Evolutionary conservation across 2,113 vertebrate genomes (phyloP).

Genomic region (Pseudorasbora parva): DNA sequence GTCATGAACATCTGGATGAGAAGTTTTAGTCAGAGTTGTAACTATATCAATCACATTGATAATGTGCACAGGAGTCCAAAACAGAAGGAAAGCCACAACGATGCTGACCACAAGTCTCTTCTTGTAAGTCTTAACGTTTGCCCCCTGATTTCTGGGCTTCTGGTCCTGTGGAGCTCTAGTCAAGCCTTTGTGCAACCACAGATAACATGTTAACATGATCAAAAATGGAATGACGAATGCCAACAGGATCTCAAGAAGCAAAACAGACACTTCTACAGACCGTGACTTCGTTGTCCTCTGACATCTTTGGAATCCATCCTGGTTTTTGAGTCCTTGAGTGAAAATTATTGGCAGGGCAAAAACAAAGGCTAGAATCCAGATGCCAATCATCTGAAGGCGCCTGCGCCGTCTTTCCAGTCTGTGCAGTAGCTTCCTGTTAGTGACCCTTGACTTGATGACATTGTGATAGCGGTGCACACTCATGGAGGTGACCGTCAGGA

Average conservation of each 20-base stretch:
- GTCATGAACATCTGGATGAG: slow-evolving; percentile 2
- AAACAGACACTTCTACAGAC: slow-evolving; percentile 45
- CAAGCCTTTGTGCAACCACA: slow-evolving; percentile 65
- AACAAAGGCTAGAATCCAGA: slow-evolving; percentile 52
- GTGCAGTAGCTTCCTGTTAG: slow-evolving; percentile 54
- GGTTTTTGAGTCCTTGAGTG: slow-evolving; percentile 58
- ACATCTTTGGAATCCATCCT: background rate
- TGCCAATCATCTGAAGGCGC: slow-evolving; percentile 55
- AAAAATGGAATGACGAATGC: slow-evolving; percentile 72
- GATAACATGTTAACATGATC: slow-evolving; percentile 68
- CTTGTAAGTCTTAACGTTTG: background rate
- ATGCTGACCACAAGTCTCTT: slow-evolving; percentile 70
- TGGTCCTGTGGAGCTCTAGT: slow-evolving; percentile 8
- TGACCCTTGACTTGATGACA: slow-evolving; percentile 65
- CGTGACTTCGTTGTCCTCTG: slow-evolving; percentile 53
- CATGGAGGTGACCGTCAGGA: slow-evolving; percentile 73
- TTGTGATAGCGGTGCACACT: slow-evolving; percentile 69
- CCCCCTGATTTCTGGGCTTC: background rate
- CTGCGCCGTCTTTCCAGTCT: slow-evolving; percentile 40
- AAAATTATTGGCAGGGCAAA: slow-evolving; percentile 63
- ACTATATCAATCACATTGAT: slow-evolving; percentile 68
- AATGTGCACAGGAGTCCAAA: slow-evolving; percentile 75
- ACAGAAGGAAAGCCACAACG: slow-evolving; percentile 68
- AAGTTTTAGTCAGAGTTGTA: slow-evolving; percentile 48
- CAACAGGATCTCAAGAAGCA: slow-evolving; percentile 69